These are phyloP conservation scores for Abrostola triplasia DNA, from an alignment of 2,888 invertebrate species.

Conservation along the genomic window DNA sequence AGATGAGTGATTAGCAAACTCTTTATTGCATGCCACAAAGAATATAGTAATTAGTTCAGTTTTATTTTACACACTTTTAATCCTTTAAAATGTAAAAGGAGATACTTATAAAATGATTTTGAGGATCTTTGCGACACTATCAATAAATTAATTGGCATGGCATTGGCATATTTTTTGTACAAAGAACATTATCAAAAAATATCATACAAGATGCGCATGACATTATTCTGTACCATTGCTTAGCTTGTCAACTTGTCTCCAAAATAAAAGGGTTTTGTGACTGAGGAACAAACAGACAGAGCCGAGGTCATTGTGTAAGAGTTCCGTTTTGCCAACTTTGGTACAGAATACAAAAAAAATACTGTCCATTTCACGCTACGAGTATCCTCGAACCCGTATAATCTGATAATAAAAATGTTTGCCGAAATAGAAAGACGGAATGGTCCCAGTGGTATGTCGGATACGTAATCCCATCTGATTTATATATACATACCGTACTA, in stretches of 20 bases:
- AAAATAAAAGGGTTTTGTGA: slow-evolving; percentile 9
- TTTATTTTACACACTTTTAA: too few species aligned
- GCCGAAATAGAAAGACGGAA: slow-evolving; percentile 46
- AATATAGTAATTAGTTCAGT: too few species aligned
- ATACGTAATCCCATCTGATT: slow-evolving; percentile 48
- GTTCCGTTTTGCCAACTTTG: slow-evolving; percentile 23
- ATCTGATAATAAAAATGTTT: slow-evolving; percentile 60
- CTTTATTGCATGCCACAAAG: too few species aligned
- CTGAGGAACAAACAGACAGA: slow-evolving; percentile 6
- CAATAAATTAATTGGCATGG: too few species aligned
- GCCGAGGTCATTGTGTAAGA: slow-evolving; percentile 16
- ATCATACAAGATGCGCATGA: neutral
- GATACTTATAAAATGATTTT: too few species aligned
- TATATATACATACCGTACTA: slow-evolving; percentile 31
- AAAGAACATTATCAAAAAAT: neutral
- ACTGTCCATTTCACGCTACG: slow-evolving; percentile 40
- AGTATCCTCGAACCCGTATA: slow-evolving; percentile 54
- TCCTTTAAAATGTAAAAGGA: too few species aligned
- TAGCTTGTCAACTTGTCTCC: neutral
- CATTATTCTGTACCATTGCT: neutral
- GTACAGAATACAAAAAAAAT: slow-evolving; percentile 29
- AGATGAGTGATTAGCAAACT: too few species aligned
- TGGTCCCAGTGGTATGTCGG: slow-evolving; percentile 36
- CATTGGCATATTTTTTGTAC: neutral
- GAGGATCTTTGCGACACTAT: too few species aligned